Evolutionary conservation across 2,113 vertebrate genomes (phyloP), one percentile per base, ranked within the genome.

Genomic region (Anolis sagrei): DNA sequence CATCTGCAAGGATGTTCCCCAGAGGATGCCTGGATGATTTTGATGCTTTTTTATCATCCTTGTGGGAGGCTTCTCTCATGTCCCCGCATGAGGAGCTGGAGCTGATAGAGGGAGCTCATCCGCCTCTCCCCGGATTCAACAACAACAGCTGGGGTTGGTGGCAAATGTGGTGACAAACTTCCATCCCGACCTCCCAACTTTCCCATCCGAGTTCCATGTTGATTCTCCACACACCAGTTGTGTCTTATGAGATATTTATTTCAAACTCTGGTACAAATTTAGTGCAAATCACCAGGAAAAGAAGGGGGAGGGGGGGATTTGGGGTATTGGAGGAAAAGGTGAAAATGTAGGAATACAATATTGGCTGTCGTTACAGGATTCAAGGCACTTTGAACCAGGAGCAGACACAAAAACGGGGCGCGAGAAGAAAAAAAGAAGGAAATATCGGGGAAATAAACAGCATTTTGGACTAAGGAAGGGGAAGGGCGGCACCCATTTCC

Each of bases 371-470:
- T 25, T 39, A 34, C 1, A 44, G 39, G 39, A 51, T 58, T 36
- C 11, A 81, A 86, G 84, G 84, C 84, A 86, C 77, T 49, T 27
- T 79, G 84, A 81, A 86, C 84, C 84, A 81, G 27, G 64, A 27
- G 23, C 1, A 25, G 48, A 16, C 62, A 74, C n/a, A 29, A 86
- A 72, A 34, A 18, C 25, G 54, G 36, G 49, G 64, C 32, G 29
- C 79, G 6, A 48, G 44, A 48, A 36, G 1, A 9, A 80, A 18
- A 80, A 29, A 36, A 13, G 27, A 3, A 44, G 51, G 14, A 76
- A 78, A 19, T 32, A 23, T 27, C 18, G 1, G n/a, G 16, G 4
- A 19, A 77, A 77, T 0, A n/a, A n/a, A n/a, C n/a, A n/a, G n/a
- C n/a, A n/a, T n/a, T n/a, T n/a, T n/a, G n/a, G n/a, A n/a, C n/a